Evolutionary conservation across 2,113 vertebrate species (phyloP).

Genomic region (western clawed frog (Xenopus tropicalis)): UCB_Xtro_10.0 CM004452.2:30153001-30153500

Average conservation of each 20-base stretch:
- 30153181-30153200: not conserved
- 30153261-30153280: too few relatives aligned
- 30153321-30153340: too few relatives aligned
- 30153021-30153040: conserved; percentile 24
- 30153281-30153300: too few relatives aligned
- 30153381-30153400: too few relatives aligned
- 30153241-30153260: not conserved
- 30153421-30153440: too few relatives aligned
- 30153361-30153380: too few relatives aligned
- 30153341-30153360: too few relatives aligned
- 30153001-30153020: conserved; percentile 32
- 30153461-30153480: too few relatives aligned
- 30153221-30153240: not conserved
- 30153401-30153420: too few relatives aligned
- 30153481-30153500: too few relatives aligned
- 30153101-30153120: conserved; percentile 41
- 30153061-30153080: conserved; percentile 45
- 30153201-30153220: not conserved
- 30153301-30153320: too few relatives aligned
- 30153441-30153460: too few relatives aligned
- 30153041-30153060: conserved; percentile 34
- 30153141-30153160: conserved; percentile 39
- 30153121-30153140: conserved; percentile 40
- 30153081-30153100: conserved; percentile 39
- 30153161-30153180: conserved; percentile 37